Evolutionary conservation across 2,797 vertebrate species (phyloP), one percentile per base, ranked within the genome.

Genomic region (Xyrichtys novacula): DNA sequence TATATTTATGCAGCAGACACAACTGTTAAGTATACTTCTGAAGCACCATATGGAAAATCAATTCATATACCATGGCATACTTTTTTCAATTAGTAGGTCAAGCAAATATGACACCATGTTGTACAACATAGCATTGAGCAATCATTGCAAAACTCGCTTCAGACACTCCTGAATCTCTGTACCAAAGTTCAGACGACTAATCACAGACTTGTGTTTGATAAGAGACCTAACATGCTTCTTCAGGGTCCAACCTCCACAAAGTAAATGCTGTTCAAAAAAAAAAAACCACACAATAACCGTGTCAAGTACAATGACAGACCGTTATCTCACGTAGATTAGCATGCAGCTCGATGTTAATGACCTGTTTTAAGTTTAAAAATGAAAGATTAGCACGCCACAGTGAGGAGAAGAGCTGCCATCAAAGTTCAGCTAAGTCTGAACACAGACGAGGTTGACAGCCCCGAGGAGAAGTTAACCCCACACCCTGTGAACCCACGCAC

Each of bases 131-230:
- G 58, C 64, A 74, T 50, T 65, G 52, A 44, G 62, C 71, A 87
- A 88, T 32, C 39, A 81, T 73, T 85, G 71, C 78, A 87, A 83
- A 87, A 85, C 73, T 70, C 64, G 73, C 66, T 68, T 74, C 54
- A 65, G 72, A 68, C 49, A 75, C 75, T 80, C 60, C 57, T 76
- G 53, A 78, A 78, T 46, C 79, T 84, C 76, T 71, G 85, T 87
- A 58, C 61, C 81, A 92, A 90, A 91, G 89, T 89, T 90, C 85
- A 89, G 15, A 70, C 20, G 76, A 8, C 5, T n/a, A 46, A 46
- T 25, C 44, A 15, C 23, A 15, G 75, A 55, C 48, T 71, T 43
- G 77, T 63, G 68, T 42, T 46, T 68, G 78, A 92, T 80, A 87
- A 84, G 58, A 23, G 34, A 53, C 61, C 63, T 31, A 26, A 39